Base-by-base conservation (phyloP, 1,140 invertebrate species). In the Nebria ingens region DNA sequence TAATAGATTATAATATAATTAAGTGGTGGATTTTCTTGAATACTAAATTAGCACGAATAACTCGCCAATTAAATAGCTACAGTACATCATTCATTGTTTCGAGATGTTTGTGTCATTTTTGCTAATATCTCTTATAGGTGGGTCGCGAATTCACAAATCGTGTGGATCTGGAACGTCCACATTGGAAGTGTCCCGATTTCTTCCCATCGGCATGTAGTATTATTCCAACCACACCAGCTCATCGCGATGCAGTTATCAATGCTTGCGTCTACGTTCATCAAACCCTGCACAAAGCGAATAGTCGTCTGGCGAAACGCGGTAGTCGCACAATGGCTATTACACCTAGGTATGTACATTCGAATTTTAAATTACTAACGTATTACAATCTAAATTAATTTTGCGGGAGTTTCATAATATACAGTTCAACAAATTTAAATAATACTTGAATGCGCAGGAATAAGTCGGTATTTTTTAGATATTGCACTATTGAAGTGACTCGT, bases 261-360 rank as follows among this genome's bases (percentile, higher is more conserved):
- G 91, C 94, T 0, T 97, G 93, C 70, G 96, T 99, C 11, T 98
- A 97, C 69, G 93, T 99, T 2, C 97, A 99, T 72, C 91, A 97
- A 74, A 97, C 95, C 0, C 75, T 99, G 29, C 93, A 98, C 67
- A 88, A 92, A 68, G 93, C 95, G 25, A 98, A 99, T 68, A 59
- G 79, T 82, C 74, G 93, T 50, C 75, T 98, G 9, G 83, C 84
- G 0, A 98, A 97, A 69, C 77, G 94, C 40, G 95, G 95, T 19
- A 89, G 92, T 51, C 81, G 93, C 60, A 94, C 92, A 2, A 98
- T 97, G 86, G 91, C 95, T 2, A 96, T 99, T 19, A 99, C 97
- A 2, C 97, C 97, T 1, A 79, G 93, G n/a, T n/a, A n/a, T n/a
- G n/a, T n/a, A n/a, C n/a, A n/a, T n/a, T n/a, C n/a, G n/a, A n/a